Evolutionary conservation across 2,888 invertebrate species (phyloP).

Genomic region (Agrotis ipsilon): DNA sequence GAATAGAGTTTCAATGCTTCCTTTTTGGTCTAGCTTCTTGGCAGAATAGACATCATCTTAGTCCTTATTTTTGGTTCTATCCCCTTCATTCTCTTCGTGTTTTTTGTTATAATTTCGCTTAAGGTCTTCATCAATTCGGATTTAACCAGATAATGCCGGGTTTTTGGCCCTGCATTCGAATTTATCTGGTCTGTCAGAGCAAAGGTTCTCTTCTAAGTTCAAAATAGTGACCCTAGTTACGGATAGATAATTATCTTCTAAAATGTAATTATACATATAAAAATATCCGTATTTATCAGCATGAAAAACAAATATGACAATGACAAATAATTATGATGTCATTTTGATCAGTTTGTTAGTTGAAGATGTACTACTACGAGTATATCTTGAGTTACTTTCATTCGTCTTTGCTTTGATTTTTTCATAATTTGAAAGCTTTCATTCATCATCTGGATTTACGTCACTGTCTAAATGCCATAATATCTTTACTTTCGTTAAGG

Average conservation of each 20-base stretch:
- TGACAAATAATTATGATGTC: slow-evolving; percentile 17
- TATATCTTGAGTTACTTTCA: background rate
- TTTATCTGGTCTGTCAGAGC: too few relatives aligned
- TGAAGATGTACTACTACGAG: background rate
- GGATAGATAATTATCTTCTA: background rate
- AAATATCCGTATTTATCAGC: slow-evolving; percentile 18
- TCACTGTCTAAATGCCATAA: too few relatives aligned
- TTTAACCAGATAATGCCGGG: too few relatives aligned
- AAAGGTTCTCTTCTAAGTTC: too few relatives aligned
- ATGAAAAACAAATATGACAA: slow-evolving; percentile 10
- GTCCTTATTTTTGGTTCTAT: background rate
- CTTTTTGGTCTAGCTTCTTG: slow-evolving; percentile 30
- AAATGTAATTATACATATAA: background rate
- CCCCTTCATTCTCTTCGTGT: background rate
- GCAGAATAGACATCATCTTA: background rate
- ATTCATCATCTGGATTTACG: too few relatives aligned
- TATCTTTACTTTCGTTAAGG: too few relatives aligned
- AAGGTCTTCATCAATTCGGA: too few relatives aligned
- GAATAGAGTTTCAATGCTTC: background rate
- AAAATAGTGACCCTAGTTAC: background rate
- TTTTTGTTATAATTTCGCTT: background rate
- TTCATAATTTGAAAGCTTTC: too few relatives aligned
- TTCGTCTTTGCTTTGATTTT: background rate
- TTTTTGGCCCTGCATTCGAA: too few relatives aligned
- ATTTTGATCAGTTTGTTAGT: background rate